Conservation (phyloP, 2,113 vertebrate genomes). For the Brachirus orientalis region DNA sequence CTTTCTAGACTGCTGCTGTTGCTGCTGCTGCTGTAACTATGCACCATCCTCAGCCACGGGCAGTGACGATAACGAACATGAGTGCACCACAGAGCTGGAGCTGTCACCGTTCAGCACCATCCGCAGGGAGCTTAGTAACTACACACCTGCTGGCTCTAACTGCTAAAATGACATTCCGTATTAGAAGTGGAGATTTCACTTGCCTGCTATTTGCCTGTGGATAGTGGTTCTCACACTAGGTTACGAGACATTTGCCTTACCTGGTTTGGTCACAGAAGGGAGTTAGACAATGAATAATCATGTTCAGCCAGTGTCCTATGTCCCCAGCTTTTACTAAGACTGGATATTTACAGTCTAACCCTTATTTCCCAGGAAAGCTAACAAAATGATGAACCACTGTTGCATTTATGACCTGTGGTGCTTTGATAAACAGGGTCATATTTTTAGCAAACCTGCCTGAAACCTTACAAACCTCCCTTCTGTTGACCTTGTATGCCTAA, state of each 20-base stretch:
- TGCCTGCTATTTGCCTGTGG: constrained; percentile 26
- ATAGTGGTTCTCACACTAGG: constrained; percentile 35
- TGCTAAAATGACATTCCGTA: constrained; percentile 79
- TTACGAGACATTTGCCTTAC: constrained; percentile 60
- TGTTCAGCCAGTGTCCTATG: constrained; percentile 33
- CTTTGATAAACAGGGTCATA: constrained; percentile 50
- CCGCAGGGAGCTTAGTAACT: constrained; percentile 93
- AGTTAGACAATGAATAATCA: constrained; percentile 36
- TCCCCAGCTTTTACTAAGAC: constrained; percentile 16
- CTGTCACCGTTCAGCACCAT: constrained; percentile 98
- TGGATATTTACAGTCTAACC: constrained; percentile 30
- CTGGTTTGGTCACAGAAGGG: constrained; percentile 34
- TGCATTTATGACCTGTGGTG: constrained; percentile 42
- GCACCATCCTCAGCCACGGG: constrained; percentile 88
- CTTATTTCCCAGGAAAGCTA: constrained; percentile 36
- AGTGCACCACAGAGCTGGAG: constrained; percentile 96
- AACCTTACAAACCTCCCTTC: constrained; percentile 41
- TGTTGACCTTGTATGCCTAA: constrained; percentile 51
- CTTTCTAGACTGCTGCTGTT: constrained; percentile 97
- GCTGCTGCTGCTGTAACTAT: constrained; percentile 90
- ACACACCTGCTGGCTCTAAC: constrained; percentile 93
- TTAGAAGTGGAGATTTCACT: constrained; percentile 40
- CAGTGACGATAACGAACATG: constrained; percentile 96
- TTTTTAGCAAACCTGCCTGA: constrained; percentile 60
- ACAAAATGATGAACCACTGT: constrained; percentile 21